phyloP scores from a whole-genome alignment of 2,797 vertebrate genomes.

The Galaxias olidus region DNA sequence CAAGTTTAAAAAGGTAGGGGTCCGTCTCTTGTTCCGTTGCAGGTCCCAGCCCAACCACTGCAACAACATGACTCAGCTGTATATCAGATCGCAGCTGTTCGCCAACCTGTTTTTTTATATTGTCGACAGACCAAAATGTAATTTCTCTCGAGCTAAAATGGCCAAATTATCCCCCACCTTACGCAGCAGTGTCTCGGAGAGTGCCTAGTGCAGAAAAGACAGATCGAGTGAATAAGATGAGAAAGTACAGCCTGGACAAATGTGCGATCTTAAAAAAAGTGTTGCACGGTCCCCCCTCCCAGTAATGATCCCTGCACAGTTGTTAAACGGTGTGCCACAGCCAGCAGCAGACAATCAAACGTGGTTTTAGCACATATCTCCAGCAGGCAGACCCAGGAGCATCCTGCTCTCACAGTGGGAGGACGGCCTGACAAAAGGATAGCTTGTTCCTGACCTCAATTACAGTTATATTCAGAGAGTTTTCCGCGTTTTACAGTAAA shows the following conservation, averaged over 20 bases:
- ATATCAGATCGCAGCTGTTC: not conserved
- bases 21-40: too few relatives aligned
- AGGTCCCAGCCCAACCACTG: not conserved
- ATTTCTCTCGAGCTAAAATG: not conserved
- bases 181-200: not conserved
- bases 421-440: not conserved
- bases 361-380: not conserved
- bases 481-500: not conserved
- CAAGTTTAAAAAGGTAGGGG: too few relatives aligned
- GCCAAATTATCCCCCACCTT: not conserved
- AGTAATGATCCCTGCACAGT: not conserved
- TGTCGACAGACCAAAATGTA: not conserved
- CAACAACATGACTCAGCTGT: not conserved
- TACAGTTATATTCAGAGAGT: not conserved
- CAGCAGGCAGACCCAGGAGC: constrained; percentile 8
- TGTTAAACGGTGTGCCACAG: not conserved
- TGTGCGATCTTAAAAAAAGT: constrained; percentile 10
- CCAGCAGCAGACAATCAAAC: constrained; percentile 1
- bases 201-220: not conserved
- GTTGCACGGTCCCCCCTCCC: not conserved
- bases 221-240: not conserved
- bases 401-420: constrained; percentile 4
- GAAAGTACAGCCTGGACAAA: not conserved
- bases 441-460: not conserved
- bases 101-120: not conserved